Base-by-base conservation (phyloP, 2,888 invertebrate genomes). In the Spilosoma lubricipeda region DNA sequence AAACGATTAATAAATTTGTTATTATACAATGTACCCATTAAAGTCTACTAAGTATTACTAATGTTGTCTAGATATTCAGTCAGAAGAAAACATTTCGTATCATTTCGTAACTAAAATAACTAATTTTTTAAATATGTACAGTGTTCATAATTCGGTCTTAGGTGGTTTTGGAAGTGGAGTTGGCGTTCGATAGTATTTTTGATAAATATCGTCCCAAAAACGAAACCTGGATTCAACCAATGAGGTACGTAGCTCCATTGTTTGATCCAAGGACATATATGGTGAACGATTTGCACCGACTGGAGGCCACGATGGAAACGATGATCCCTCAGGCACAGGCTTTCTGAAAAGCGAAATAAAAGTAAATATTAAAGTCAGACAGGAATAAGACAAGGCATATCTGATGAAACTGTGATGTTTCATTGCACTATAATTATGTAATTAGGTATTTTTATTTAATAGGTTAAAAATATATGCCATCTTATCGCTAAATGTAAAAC, bases 151-250 rank as follows among this genome's bases (percentile, higher is more conserved):
- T 30, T 30, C 18, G 1, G 30, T 63, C 7, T 30, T 30, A 5
- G 63, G 71, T 59, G 48, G 69, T 23, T 39, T 30, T 36, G 71
- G 48, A 11, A 80, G 83, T 1, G 80, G 73, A 5, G 72, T 59
- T 1, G 83, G 82, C 2, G 71, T 23, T 1, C 64, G 71, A 70
- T 86, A 85, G 71, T 85, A 78, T 67, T 78, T 77, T 2, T 82
- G 74, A 48, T 88, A 87, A 59, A 88, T 85, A 8, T 67, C 67
- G 27, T 86, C 82, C 88, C 86, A 88, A 69, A 88, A 85, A 3
- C 45, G 64, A n/a, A 73, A 65, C 42, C 87, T 81, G 59, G 82
- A 56, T 52, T 84, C 77, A 27, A 84, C 45, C 20, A 84, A 52
- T 7, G 79, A 36, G n/a, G 77, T 80, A 15, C 72, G 76, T 11